These are phyloP conservation scores for Carlito syrichta DNA, from an alignment of 2,113 vertebrate genomes.

Conservation along the genomic window DNA sequence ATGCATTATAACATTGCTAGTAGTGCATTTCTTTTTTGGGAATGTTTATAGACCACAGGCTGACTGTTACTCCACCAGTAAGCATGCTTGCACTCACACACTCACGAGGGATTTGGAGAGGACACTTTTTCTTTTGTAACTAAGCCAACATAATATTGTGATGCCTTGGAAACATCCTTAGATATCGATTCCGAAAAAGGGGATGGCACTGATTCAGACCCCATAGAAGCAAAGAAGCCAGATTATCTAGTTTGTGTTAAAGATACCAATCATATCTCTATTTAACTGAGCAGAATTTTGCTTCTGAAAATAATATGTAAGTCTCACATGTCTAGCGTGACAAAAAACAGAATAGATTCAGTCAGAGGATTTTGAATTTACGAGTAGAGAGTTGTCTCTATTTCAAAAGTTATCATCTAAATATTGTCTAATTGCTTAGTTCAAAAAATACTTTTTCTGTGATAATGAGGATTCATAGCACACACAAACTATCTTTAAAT, in stretches of 20 bases:
- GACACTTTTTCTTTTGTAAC: slow-evolving; percentile 64
- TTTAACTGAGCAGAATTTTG: slow-evolving; percentile 23
- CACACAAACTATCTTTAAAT: not conserved
- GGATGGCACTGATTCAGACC: slow-evolving; percentile 31
- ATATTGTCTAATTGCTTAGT: not conserved
- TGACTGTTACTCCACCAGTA: not conserved
- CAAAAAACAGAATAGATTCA: not conserved
- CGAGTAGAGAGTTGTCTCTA: not conserved
- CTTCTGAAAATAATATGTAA: not conserved
- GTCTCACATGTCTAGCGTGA: not conserved
- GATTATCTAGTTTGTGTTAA: slow-evolving; percentile 59
- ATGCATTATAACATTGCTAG: not conserved
- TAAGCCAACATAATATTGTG: slow-evolving; percentile 64
- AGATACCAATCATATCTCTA: slow-evolving; percentile 25
- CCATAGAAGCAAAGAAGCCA: slow-evolving; percentile 40
- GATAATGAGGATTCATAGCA: not conserved
- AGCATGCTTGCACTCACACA: not conserved
- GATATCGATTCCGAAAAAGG: slow-evolving; percentile 57
- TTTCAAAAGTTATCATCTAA: slow-evolving; percentile 39
- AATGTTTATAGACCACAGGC: slow-evolving; percentile 50
- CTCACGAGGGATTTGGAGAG: slow-evolving; percentile 24
- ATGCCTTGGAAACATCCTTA: slow-evolving; percentile 65
- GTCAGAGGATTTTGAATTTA: slow-evolving; percentile 15
- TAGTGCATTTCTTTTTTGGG: not conserved
- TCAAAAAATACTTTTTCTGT: not conserved